These are phyloP conservation scores for Acanthochromis polyacanthus DNA, from an alignment of 2,113 vertebrate genomes.

Conservation along the genomic window DNA sequence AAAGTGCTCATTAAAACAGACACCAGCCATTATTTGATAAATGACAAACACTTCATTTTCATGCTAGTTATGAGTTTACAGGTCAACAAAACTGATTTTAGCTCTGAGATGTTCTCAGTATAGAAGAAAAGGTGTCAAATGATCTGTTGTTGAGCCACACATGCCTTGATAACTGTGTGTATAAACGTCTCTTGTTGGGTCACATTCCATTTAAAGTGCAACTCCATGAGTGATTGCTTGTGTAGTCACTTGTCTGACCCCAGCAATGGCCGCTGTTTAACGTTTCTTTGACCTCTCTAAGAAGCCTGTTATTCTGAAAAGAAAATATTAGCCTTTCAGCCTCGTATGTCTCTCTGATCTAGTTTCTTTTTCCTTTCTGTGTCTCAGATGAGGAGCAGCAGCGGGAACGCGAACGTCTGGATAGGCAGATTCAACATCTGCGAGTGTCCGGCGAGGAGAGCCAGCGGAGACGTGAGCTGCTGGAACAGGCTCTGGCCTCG, in stretches of 20 bases:
- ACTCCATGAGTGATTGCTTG: neutral
- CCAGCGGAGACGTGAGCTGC: conserved; percentile 89
- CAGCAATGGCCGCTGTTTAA: neutral
- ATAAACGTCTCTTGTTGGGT: conserved; percentile 34
- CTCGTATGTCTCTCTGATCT: no score
- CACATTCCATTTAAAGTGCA: conserved; percentile 41
- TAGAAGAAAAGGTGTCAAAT: neutral
- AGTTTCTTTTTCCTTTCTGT: neutral
- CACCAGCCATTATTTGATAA: neutral
- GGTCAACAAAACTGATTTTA: neutral
- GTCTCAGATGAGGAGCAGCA: conserved; percentile 91
- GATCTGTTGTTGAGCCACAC: conserved; percentile 1
- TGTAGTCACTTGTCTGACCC: conserved; percentile 9
- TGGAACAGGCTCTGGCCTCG: conserved; percentile 91
- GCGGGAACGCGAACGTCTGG: conserved; percentile 90
- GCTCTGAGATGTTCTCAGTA: neutral
- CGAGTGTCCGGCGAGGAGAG: conserved; percentile 91
- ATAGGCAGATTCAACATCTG: conserved; percentile 88
- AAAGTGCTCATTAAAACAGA: conserved; percentile 11
- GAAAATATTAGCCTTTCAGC: neutral
- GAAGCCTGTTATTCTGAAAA: neutral
- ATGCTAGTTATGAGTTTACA: neutral
- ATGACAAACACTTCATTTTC: conserved; percentile 2
- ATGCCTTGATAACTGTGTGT: conserved; percentile 9
- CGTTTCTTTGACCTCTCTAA: conserved; percentile 17